These are phyloP conservation scores for Antheraea pernyi DNA, from an alignment of 1,140 invertebrate genomes.

Conservation along the genomic window DNA sequence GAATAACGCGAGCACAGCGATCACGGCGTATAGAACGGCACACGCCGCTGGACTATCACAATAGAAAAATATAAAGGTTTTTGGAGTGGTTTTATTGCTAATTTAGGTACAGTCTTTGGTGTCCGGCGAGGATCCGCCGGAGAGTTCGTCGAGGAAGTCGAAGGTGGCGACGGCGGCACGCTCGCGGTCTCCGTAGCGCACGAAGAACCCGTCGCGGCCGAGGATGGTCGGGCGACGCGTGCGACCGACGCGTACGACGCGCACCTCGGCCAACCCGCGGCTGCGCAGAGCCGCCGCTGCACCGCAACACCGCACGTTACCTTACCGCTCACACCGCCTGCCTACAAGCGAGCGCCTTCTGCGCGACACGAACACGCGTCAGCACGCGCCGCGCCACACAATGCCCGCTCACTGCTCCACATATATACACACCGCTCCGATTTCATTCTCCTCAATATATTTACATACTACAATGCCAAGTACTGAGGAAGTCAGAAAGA, in stretches of 20 bases:
- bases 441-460: no score
- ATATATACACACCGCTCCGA: conserved; percentile 25
- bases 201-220: conserved; percentile 86
- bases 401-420: conserved; percentile 38
- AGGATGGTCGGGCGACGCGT: conserved; percentile 83
- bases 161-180: conserved; percentile 88
- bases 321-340: conserved; percentile 27
- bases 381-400: conserved; percentile 32
- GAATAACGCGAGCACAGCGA: neutral
- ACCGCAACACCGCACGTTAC: conserved; percentile 77
- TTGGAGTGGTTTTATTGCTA: conserved; percentile 38
- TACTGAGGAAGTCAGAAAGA: no score
- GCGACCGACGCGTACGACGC: conserved; percentile 52
- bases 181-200: conserved; percentile 88
- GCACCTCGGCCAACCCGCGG: conserved; percentile 72
- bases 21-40: neutral
- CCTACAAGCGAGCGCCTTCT: conserved; percentile 76
- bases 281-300: conserved; percentile 73
- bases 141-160: conserved; percentile 88
- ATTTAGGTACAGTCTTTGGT: conserved; percentile 67
- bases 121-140: conserved; percentile 78
- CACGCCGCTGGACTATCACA: conserved; percentile 42
- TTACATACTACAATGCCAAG: no score
- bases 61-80: conserved; percentile 66
- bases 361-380: conserved; percentile 70